Percentiles rank a stretch among this genome's conserved stretches.
Evolutionary conservation across 2,888 invertebrate species (phyloP).

Genomic region (Noctua janthe): DNA sequence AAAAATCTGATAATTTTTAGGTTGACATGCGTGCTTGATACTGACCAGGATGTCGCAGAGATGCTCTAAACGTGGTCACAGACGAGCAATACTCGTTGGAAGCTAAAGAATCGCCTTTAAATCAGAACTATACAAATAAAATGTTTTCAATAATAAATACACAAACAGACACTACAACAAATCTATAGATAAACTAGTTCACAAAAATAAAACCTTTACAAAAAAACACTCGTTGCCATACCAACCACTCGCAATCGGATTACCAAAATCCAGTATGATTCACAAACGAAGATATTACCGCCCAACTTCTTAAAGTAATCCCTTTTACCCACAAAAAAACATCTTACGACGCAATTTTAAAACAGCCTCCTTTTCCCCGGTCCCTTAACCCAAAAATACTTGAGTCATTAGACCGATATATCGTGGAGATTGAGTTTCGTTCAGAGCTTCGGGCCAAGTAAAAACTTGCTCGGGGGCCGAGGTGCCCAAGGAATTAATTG

Average conservation of each 20-base stretch:
- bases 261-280: slow-evolving; percentile 12
- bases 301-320: slow-evolving; percentile 45
- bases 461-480: slow-evolving; percentile 74
- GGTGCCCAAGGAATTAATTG: slow-evolving; percentile 80
- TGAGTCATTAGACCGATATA: slow-evolving; percentile 68
- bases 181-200: background rate
- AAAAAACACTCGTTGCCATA: background rate
- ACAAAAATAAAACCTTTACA: background rate
- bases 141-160: background rate
- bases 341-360: slow-evolving; percentile 56
- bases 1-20: no score
- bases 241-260: slow-evolving; percentile 21
- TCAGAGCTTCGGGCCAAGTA: slow-evolving; percentile 70
- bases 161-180: background rate
- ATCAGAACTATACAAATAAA: background rate
- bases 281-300: slow-evolving; percentile 51
- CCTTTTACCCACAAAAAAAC: slow-evolving; percentile 43
- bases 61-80: no score
- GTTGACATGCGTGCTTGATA: no score
- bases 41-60: no score
- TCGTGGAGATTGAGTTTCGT: slow-evolving; percentile 75
- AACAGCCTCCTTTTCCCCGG: slow-evolving; percentile 29
- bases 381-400: slow-evolving; percentile 62
- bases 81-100: no score
- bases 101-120: background rate